These are phyloP conservation scores for Xiphorhynchus elegans DNA, from an alignment of 2,113 vertebrate genomes.

Conservation along the genomic window DNA sequence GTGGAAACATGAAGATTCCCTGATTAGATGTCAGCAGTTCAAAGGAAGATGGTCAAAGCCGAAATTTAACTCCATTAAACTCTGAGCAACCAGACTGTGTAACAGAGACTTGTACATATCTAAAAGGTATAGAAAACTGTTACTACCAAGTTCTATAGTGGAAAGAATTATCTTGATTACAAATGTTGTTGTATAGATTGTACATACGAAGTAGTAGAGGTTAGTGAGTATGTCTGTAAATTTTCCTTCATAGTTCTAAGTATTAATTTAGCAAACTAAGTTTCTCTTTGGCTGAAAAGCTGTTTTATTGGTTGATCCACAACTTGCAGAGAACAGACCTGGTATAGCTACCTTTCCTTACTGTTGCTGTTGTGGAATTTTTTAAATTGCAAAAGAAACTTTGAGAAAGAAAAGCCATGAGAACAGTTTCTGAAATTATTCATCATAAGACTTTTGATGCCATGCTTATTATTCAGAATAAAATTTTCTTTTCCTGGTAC, in stretches of 20 bases:
- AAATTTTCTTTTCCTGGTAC: background rate
- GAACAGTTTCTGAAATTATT: background rate
- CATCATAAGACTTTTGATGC: background rate
- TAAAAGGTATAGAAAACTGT: background rate
- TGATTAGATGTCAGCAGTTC: background rate
- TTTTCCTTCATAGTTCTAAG: background rate
- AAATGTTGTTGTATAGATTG: background rate
- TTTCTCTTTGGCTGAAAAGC: background rate
- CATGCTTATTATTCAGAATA: background rate
- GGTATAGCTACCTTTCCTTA: background rate
- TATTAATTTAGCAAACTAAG: background rate
- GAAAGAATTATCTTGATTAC: background rate
- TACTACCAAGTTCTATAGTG: background rate
- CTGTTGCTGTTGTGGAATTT: background rate
- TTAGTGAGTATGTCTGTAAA: background rate
- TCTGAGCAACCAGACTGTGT: background rate
- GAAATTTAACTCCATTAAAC: background rate
- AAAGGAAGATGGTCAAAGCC: background rate
- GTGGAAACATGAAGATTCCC: background rate
- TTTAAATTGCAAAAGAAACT: background rate
- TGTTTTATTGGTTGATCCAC: background rate
- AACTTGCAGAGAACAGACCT: background rate
- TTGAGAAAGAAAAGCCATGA: background rate
- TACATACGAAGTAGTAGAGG: background rate
- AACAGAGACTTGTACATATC: background rate